Evolutionary conservation across 2,797 vertebrate species (phyloP).

Genomic region (Potorous gilbertii): DNA sequence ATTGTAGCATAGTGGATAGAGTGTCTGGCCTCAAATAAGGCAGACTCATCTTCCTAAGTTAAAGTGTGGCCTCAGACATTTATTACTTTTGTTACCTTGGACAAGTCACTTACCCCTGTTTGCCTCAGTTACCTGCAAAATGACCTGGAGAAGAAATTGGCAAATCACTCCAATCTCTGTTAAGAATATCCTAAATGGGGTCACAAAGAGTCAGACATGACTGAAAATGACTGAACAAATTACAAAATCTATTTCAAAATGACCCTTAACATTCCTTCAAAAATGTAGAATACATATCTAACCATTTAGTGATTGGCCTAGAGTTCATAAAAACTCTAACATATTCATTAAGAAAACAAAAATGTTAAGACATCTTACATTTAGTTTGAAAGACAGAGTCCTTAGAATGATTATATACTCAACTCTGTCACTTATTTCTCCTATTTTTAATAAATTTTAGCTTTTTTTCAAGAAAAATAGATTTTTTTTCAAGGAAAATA

Average conservation of each 20-base stretch:
- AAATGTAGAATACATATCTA: neutral
- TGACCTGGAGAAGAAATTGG: neutral
- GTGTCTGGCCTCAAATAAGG: neutral
- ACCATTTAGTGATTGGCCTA: neutral
- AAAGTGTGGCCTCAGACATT: neutral
- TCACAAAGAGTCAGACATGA: neutral
- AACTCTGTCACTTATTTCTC: neutral
- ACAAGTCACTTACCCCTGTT: neutral
- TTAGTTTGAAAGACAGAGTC: neutral
- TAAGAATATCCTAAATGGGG: neutral
- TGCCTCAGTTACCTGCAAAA: neutral
- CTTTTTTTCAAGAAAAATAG: neutral
- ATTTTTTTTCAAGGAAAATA: neutral
- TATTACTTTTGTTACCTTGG: neutral
- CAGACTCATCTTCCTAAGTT: neutral
- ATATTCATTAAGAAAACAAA: neutral
- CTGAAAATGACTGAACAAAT: neutral
- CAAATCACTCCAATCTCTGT: neutral
- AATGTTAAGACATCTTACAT: neutral
- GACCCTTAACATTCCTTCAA: neutral
- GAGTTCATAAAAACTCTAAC: neutral
- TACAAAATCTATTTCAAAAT: neutral
- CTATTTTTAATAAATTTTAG: neutral
- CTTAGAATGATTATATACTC: neutral
- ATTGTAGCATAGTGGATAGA: too few relatives aligned